Conservation (phyloP, 2,797 vertebrate species). For the Gymnothorax javanicus region DNA sequence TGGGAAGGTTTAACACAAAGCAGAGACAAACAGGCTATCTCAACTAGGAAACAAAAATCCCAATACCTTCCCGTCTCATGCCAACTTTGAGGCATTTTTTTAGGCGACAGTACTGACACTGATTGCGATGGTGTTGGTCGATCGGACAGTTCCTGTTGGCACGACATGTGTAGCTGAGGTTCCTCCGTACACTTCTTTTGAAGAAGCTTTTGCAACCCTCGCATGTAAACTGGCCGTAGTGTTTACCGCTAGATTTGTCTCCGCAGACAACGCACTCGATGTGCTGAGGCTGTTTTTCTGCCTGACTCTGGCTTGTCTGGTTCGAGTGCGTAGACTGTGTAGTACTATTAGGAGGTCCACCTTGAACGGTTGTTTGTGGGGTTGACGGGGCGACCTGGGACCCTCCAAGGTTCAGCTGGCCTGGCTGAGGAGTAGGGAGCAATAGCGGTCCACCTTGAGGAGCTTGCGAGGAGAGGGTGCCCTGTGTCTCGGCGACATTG, state of each 20-base stretch:
- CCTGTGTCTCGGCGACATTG: slow-evolving; percentile 86
- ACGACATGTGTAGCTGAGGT: slow-evolving; percentile 93
- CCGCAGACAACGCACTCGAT: slow-evolving; percentile 96
- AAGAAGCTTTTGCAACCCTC: slow-evolving; percentile 99
- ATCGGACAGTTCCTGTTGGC: slow-evolving; percentile 96
- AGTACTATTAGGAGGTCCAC: slow-evolving; percentile 77
- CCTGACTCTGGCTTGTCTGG: slow-evolving; percentile 69
- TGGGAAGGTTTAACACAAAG: slow-evolving; percentile 14
- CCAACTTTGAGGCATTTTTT: slow-evolving; percentile 99
- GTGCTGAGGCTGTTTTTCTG: slow-evolving; percentile 85
- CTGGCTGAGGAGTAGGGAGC: slow-evolving; percentile 61
- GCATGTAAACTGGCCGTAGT: slow-evolving; percentile 96
- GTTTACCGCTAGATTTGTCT: slow-evolving; percentile 96
- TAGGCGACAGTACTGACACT: slow-evolving; percentile 98
- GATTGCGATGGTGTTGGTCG: slow-evolving; percentile 97
- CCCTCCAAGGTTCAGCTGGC: slow-evolving; percentile 62
- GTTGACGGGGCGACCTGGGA: slow-evolving; percentile 75
- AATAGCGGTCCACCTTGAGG: slow-evolving; percentile 81
- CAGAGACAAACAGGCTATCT: slow-evolving; percentile 25
- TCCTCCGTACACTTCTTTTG: slow-evolving; percentile 92
- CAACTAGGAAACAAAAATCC: slow-evolving; percentile 72
- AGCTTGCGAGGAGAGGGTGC: slow-evolving; percentile 84
- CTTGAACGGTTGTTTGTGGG: slow-evolving; percentile 78
- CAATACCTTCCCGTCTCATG: slow-evolving; percentile 98
- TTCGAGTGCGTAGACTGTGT: slow-evolving; percentile 75